Conservation (phyloP, 2,888 invertebrate genomes). For the Parascotia fuliginaria region DNA sequence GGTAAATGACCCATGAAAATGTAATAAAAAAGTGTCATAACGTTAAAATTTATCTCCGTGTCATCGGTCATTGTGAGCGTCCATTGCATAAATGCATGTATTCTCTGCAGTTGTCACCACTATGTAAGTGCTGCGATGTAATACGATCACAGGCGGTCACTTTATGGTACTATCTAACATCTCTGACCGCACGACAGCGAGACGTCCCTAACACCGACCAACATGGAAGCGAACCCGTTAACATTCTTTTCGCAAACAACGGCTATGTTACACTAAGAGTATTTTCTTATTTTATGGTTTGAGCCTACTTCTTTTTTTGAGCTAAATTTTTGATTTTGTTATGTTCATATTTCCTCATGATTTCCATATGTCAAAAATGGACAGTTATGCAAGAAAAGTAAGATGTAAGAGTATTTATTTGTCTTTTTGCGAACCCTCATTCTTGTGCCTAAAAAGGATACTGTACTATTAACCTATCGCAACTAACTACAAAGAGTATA, state of each 20-base stretch:
- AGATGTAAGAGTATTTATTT: too few relatives aligned
- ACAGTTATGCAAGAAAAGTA: too few relatives aligned
- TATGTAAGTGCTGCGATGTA: slow-evolving; percentile 24
- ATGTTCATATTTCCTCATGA: too few relatives aligned
- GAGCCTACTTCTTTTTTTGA: too few relatives aligned
- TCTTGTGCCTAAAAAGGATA: too few relatives aligned
- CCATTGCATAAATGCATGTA: slow-evolving; percentile 27
- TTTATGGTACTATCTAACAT: slow-evolving; percentile 53
- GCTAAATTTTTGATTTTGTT: too few relatives aligned
- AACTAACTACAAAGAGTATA: too few relatives aligned
- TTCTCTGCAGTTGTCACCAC: background rate
- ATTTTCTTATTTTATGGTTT: slow-evolving; percentile 44
- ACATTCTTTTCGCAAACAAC: slow-evolving; percentile 72
- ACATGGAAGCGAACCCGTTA: slow-evolving; percentile 71
- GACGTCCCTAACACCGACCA: slow-evolving; percentile 49
- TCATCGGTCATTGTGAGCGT: slow-evolving; percentile 25
- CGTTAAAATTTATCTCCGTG: slow-evolving; percentile 27
- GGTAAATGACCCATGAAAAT: slow-evolving; percentile 12
- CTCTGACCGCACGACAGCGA: slow-evolving; percentile 23
- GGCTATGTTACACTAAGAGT: slow-evolving; percentile 39
- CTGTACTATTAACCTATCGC: too few relatives aligned
- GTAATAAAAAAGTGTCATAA: slow-evolving; percentile 32
- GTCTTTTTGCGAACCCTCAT: too few relatives aligned
- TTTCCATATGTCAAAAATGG: too few relatives aligned
- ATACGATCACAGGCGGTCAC: slow-evolving; percentile 51